Base-by-base conservation (phyloP, 2,888 invertebrate species). In the Elegia similella region DNA sequence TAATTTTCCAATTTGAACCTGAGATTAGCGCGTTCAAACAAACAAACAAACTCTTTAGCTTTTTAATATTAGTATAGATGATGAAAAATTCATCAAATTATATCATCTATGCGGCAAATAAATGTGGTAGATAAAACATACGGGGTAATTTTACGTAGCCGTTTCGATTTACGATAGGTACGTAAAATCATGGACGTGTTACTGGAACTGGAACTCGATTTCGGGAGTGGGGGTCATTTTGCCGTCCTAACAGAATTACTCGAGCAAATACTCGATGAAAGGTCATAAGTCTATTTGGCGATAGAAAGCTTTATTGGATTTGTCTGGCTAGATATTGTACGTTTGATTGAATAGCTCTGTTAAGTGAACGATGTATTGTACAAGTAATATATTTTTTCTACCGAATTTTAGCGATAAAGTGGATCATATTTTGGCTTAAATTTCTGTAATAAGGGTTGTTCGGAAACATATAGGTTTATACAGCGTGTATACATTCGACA, bases 121-220 rank as follows among this genome's bases (percentile, higher is more conserved):
- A n/a, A 16, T 17, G 8, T 16, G 10, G 44, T 6, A 23, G n/a
- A 52, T 52, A 42, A 52, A 52, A 38, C 52, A 52, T 38, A 52
- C 52, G 38, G 42, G 16, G 16, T 12, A 42, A 52, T 52, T 52
- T 52, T 52, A 52, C 52, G 52, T 42, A 17, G 16, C 52, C 38
- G 38, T 23, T 34, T 15, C 52, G 52, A 52, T 52, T 52, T 52
- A 52, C 38, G 52, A n/a, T 52, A 48, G 52, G n/a, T 52, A 48
- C 38, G 38, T 43, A 52, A 52, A 52, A 52, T 52, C 38, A 52
- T 52, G 42, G 52, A 52, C 34, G 52, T 32, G 7, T 13, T 44
- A 8, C 43, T 46, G 2, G 16, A 44, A 16, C 43, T 43, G 2
- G 16, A 44, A 16, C 43, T 43, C 54, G 44, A 44, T 54, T 54